Percentiles rank a stretch among this genome's conserved stretches.
phyloP scores from a whole-genome alignment of 2,113 vertebrate genomes.

The Callithrix jacchus region DNA sequence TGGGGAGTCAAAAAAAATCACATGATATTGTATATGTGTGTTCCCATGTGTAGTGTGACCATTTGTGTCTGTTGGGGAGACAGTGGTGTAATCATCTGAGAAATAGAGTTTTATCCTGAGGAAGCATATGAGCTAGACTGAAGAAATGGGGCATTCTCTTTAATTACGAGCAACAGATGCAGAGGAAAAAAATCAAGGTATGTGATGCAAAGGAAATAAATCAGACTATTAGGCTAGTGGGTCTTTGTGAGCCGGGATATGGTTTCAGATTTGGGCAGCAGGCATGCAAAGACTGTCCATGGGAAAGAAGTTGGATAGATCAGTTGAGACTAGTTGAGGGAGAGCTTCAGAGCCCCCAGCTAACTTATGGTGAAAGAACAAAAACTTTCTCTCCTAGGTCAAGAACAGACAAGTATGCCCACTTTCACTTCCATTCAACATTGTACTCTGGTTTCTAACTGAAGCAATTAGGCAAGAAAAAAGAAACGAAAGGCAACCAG shows the following conservation, averaged over 20 bases:
- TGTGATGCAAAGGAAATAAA: neutral
- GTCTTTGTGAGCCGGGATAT: neutral
- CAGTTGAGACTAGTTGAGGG: neutral
- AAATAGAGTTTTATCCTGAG: conserved; percentile 36
- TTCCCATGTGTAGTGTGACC: neutral
- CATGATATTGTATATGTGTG: neutral
- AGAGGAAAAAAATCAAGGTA: neutral
- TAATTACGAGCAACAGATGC: neutral
- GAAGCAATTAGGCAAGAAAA: neutral
- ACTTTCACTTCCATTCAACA: neutral
- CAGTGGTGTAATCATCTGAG: neutral
- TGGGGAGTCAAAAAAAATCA: neutral
- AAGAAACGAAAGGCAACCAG: neutral
- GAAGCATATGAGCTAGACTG: neutral
- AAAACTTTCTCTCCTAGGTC: neutral
- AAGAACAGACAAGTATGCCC: neutral
- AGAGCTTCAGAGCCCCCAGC: neutral
- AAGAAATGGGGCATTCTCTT: conserved; percentile 18
- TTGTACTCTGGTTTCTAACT: neutral
- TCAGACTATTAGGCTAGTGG: neutral
- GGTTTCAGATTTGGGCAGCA: neutral
- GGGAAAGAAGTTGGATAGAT: neutral
- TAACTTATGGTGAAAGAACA: neutral
- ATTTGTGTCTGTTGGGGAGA: neutral
- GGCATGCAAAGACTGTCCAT: neutral